A percentile compares a stretch with the other conserved stretches of the same genome.
phyloP scores from a whole-genome alignment of 2,797 vertebrate species.

The Pangasius djambal region DNA sequence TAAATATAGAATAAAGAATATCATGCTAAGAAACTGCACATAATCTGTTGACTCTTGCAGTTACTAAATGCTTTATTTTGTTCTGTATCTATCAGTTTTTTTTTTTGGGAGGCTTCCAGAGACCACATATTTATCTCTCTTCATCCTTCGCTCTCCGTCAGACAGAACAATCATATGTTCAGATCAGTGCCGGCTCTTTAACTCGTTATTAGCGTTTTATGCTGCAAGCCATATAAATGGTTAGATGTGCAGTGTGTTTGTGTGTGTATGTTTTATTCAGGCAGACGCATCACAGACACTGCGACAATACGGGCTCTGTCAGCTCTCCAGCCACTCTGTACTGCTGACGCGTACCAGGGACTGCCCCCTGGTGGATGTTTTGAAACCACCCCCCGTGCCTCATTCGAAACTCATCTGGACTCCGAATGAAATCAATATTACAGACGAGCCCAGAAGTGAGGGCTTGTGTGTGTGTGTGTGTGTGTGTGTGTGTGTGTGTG shows the following conservation, averaged over 20 bases:
- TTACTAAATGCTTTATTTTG: not conserved
- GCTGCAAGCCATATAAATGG: not conserved
- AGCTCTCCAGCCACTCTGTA: conserved; percentile 82
- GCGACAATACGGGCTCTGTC: conserved; percentile 83
- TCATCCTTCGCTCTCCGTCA: not conserved
- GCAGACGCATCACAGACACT: conserved; percentile 83
- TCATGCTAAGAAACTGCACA: not conserved
- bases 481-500: conserved; percentile 10
- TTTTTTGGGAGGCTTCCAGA: not conserved
- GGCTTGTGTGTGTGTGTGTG: not conserved
- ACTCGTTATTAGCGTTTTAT: not conserved
- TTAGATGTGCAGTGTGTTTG: not conserved
- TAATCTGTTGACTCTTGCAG: not conserved
- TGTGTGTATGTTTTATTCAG: conserved; percentile 68
- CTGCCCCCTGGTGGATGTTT: conserved; percentile 76
- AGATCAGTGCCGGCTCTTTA: not conserved
- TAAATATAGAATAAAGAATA: not conserved
- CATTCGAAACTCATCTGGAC: conserved; percentile 87
- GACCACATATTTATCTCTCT: not conserved
- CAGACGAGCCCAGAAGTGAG: conserved; percentile 84
- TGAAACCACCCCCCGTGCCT: conserved; percentile 73
- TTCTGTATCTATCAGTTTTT: not conserved
- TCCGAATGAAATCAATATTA: conserved; percentile 74
- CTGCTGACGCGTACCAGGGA: conserved; percentile 84
- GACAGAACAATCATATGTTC: conserved; percentile 57